Percentiles rank a stretch among this genome's conserved stretches.
Evolutionary conservation across 2,797 vertebrate genomes (phyloP).

Genomic region (Limosa lapponica): DNA sequence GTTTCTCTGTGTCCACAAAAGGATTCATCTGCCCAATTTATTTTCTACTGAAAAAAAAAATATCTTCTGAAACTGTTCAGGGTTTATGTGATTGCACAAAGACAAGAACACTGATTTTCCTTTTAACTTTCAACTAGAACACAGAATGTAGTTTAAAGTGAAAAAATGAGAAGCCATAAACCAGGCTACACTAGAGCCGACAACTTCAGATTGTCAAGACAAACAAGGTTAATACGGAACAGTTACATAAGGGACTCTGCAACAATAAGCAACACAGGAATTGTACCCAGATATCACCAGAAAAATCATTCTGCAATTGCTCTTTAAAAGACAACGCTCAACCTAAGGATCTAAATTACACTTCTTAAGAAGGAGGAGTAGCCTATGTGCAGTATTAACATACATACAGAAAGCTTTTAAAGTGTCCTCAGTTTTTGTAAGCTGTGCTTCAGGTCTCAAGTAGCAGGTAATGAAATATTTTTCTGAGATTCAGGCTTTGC

Average conservation of each 20-base stretch:
- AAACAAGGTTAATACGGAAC: neutral
- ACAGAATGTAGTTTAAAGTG: neutral
- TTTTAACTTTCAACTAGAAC: neutral
- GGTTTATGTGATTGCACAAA: neutral
- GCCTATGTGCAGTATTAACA: neutral
- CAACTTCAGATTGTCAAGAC: neutral
- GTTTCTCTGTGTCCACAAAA: neutral
- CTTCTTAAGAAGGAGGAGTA: fast-evolving
- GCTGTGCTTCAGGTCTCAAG: neutral
- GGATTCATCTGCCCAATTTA: neutral
- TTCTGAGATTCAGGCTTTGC: neutral
- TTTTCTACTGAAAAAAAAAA: neutral
- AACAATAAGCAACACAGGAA: neutral
- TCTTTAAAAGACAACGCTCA: neutral
- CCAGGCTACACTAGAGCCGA: neutral
- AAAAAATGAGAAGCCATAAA: neutral
- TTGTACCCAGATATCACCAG: neutral
- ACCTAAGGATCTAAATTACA: neutral
- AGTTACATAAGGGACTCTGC: neutral
- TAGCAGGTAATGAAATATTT: neutral
- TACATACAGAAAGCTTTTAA: neutral
- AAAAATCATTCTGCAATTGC: neutral
- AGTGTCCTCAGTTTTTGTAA: neutral
- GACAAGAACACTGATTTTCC: neutral
- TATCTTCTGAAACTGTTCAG: neutral